These are phyloP conservation scores for Lepus oiostolus DNA, from an alignment of 2,797 vertebrate species.

Conservation along the genomic window DNA sequence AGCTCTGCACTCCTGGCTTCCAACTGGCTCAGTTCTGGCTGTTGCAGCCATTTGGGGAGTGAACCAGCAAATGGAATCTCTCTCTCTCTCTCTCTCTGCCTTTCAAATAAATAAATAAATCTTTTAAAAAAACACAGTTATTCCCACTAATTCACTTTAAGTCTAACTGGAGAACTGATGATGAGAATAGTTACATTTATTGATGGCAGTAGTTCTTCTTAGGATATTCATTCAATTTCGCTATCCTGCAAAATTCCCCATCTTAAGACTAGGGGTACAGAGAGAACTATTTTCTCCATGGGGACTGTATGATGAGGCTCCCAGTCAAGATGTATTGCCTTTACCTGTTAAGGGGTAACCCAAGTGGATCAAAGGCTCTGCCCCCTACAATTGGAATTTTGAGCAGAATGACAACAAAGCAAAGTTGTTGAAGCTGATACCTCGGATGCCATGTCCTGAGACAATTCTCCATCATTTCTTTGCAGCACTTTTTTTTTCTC, in stretches of 20 bases:
- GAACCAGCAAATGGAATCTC: too few relatives aligned
- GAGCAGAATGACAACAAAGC: not conserved
- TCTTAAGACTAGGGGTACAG: not conserved
- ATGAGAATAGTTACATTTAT: not conserved
- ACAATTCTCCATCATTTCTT: not conserved
- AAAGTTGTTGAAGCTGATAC: not conserved
- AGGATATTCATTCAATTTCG: not conserved
- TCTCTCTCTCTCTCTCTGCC: too few relatives aligned
- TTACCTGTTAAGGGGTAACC: not conserved
- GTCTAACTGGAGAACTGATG: not conserved
- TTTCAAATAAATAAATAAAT: too few relatives aligned
- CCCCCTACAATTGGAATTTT: not conserved
- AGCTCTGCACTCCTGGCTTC: too few relatives aligned
- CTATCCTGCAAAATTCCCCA: not conserved
- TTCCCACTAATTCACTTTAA: not conserved
- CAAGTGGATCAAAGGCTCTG: not conserved
- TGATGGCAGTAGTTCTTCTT: not conserved
- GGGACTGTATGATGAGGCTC: not conserved
- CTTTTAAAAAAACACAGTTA: too few relatives aligned
- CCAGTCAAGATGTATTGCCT: not conserved
- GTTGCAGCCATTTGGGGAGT: too few relatives aligned
- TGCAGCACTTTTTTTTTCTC: not conserved
- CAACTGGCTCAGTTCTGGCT: too few relatives aligned
- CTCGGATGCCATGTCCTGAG: too few relatives aligned
- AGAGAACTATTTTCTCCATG: not conserved